A percentile compares a stretch with the other conserved stretches of the same genome.
Evolutionary conservation across 2,888 invertebrate species (phyloP).

Genomic region (Bimastos eiseni): DNA sequence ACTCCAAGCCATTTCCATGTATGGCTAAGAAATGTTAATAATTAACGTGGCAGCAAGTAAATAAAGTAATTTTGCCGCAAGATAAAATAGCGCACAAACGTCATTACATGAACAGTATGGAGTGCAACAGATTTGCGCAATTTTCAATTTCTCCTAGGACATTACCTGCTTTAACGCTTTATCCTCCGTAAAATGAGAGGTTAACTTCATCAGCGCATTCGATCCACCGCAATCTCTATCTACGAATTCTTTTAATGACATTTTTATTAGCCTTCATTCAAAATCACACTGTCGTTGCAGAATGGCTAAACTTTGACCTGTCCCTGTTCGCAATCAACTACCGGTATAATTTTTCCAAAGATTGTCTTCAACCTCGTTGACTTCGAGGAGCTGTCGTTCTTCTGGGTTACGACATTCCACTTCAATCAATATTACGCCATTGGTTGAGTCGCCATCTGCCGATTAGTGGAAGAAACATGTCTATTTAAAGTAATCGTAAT

Average conservation of each 20-base stretch:
- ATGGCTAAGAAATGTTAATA: not conserved
- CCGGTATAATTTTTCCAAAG: not conserved
- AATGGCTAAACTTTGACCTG: not conserved
- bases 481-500: too few species aligned
- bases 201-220: slow-evolving; percentile 82
- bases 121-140: too few species aligned
- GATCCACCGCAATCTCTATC: slow-evolving; percentile 91
- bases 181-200: slow-evolving; percentile 83
- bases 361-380: too few species aligned
- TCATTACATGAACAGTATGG: too few species aligned
- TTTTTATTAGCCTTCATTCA: slow-evolving; percentile 18
- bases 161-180: slow-evolving; percentile 54
- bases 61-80: not conserved
- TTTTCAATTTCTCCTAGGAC: not conserved
- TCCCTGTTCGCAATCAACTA: not conserved
- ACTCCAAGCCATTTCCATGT: not conserved
- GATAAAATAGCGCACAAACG: too few species aligned
- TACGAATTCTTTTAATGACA: slow-evolving; percentile 70
- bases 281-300: not conserved
- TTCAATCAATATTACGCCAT: not conserved
- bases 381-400: too few species aligned
- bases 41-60: not conserved
- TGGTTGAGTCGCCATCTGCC: not conserved
- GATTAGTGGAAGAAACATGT: not conserved
- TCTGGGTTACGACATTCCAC: not conserved